phyloP scores from a whole-genome alignment of 2,888 invertebrate species.

The Caenorhabditis sulstoni region DNA sequence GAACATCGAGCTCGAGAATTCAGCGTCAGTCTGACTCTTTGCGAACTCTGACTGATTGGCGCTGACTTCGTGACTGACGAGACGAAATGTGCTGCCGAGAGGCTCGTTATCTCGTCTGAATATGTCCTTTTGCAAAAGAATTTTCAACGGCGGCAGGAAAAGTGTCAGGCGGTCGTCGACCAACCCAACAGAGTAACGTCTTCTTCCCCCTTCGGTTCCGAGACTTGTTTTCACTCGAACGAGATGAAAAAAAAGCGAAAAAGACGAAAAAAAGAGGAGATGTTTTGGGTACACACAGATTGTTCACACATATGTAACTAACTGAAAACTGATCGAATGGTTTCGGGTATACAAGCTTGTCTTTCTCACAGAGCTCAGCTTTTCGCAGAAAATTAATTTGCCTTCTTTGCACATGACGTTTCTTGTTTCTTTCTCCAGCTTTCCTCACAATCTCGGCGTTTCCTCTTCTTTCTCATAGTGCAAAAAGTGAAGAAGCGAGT shows the following conservation, averaged over 20 bases:
- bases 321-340: conserved; percentile 35
- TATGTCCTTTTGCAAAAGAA: conserved; percentile 52
- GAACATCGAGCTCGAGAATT: neutral
- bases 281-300: conserved; percentile 27
- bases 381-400: conserved; percentile 27
- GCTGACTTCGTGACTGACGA: conserved; percentile 13
- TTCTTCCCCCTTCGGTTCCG: conserved; percentile 28
- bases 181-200: conserved; percentile 44
- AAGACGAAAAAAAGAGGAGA: conserved; percentile 18
- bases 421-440: neutral
- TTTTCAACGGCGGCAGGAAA: conserved; percentile 35
- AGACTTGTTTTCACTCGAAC: conserved; percentile 41
- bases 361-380: neutral
- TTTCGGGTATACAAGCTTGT: conserved; percentile 22
- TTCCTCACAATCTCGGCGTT: conserved; percentile 16
- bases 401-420: neutral
- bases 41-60: no score
- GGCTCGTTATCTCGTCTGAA: conserved; percentile 33
- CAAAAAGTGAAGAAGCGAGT: conserved; percentile 11
- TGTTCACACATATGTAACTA: conserved; percentile 30
- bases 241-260: conserved; percentile 22
- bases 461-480: conserved; percentile 16
- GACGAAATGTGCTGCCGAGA: conserved; percentile 13
- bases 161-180: conserved; percentile 29
- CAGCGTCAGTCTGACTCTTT: neutral